Percentiles rank a stretch among this genome's conserved stretches.
These are phyloP conservation scores for Yponomeuta sedellus DNA, from an alignment of 2,888 invertebrate species.

Conservation along the genomic window DNA sequence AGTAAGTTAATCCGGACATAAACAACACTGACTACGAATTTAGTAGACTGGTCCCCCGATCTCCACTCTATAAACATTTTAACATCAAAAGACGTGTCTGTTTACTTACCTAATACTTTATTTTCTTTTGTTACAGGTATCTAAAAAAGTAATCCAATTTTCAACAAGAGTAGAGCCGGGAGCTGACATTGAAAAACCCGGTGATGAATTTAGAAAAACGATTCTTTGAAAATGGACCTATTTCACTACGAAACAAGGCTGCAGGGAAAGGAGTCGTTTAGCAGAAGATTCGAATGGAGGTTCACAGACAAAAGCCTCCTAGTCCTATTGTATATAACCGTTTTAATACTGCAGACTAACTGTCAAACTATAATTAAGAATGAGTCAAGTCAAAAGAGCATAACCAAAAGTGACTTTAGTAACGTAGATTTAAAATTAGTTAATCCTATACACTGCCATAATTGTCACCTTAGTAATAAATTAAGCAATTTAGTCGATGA, in stretches of 20 bases:
- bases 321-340: slow-evolving; percentile 47
- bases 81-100: too few relatives aligned
- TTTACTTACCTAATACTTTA: not conserved
- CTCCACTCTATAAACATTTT: too few relatives aligned
- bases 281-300: slow-evolving; percentile 51
- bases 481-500: slow-evolving; percentile 32
- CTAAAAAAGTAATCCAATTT: not conserved
- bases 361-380: slow-evolving; percentile 41
- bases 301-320: slow-evolving; percentile 35
- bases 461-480: slow-evolving; percentile 49
- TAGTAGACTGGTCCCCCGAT: too few relatives aligned
- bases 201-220: slow-evolving; percentile 56
- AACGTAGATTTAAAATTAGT: slow-evolving; percentile 49
- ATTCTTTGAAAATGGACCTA: slow-evolving; percentile 48
- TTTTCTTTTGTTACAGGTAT: slow-evolving; percentile 6
- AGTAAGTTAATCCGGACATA: too few relatives aligned
- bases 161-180: not conserved
- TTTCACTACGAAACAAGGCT: slow-evolving; percentile 32
- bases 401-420: slow-evolving; percentile 50
- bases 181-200: slow-evolving; percentile 26
- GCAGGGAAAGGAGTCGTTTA: slow-evolving; percentile 30
- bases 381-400: slow-evolving; percentile 43
- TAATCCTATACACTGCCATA: slow-evolving; percentile 67
- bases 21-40: too few relatives aligned
- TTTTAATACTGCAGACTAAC: slow-evolving; percentile 41